phyloP scores from a whole-genome alignment of 2,888 invertebrate genomes.

The Balanococcus diminutus region DNA sequence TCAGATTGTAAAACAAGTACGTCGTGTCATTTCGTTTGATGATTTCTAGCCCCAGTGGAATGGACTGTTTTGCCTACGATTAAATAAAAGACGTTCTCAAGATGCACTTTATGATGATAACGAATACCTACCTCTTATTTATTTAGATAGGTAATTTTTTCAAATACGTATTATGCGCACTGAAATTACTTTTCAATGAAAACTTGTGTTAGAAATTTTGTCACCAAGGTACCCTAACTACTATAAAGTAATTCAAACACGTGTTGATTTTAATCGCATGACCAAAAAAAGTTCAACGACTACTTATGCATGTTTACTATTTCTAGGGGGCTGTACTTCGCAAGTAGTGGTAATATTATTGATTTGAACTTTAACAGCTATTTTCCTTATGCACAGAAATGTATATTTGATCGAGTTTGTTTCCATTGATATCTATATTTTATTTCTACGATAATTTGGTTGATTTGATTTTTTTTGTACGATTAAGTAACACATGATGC shows the following conservation, averaged over 20 bases:
- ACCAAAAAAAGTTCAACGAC: background rate
- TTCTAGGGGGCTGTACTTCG: background rate
- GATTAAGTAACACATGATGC: background rate
- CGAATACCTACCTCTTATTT: too few relatives aligned
- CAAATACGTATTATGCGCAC: background rate
- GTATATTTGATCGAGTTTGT: background rate
- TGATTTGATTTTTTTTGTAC: background rate
- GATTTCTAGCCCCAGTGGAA: too few relatives aligned
- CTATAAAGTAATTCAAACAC: background rate
- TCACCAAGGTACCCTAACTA: background rate
- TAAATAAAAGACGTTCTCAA: too few relatives aligned
- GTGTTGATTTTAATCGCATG: background rate
- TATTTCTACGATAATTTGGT: background rate
- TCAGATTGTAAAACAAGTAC: background rate
- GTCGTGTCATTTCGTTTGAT: too few relatives aligned
- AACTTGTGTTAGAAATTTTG: background rate
- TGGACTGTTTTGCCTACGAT: too few relatives aligned
- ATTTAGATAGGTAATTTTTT: too few relatives aligned
- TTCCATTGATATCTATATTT: background rate
- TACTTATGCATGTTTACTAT: background rate
- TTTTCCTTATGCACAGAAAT: background rate
- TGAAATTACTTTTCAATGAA: background rate
- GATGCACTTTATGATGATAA: too few relatives aligned
- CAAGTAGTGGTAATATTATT: background rate
- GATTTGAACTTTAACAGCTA: background rate